These are phyloP conservation scores for Eupleurogrammus muticus DNA, from an alignment of 2,797 vertebrate species.

Conservation along the genomic window DNA sequence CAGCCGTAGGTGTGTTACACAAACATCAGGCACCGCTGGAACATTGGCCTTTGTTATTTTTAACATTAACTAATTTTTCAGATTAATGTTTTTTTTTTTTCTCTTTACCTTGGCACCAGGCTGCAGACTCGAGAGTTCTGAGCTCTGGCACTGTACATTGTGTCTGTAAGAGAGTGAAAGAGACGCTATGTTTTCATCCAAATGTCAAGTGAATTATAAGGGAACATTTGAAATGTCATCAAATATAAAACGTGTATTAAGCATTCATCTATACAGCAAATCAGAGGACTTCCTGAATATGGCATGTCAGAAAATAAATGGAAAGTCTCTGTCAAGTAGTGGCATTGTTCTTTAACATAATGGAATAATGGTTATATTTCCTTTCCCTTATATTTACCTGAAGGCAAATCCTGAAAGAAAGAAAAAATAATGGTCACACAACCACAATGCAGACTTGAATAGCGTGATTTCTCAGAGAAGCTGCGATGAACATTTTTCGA, in stretches of 20 bases:
- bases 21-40: slow-evolving; percentile 38
- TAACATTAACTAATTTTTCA: slow-evolving; percentile 65
- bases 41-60: slow-evolving; percentile 59
- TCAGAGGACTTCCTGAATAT: slow-evolving; percentile 6
- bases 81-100: slow-evolving; percentile 54
- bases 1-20: slow-evolving; percentile 39
- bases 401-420: background rate
- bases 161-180: slow-evolving; percentile 16
- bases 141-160: slow-evolving; percentile 15
- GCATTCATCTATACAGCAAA: slow-evolving; percentile 25
- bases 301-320: slow-evolving; percentile 7
- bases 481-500: background rate
- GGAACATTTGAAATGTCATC: slow-evolving; percentile 39
- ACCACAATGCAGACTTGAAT: background rate
- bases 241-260: slow-evolving; percentile 43
- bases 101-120: slow-evolving; percentile 54
- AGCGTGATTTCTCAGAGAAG: background rate
- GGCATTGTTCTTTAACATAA: slow-evolving; percentile 12
- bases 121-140: slow-evolving; percentile 27
- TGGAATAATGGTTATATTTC: slow-evolving; percentile 8
- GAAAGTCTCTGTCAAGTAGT: slow-evolving; percentile 5
- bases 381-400: slow-evolving; percentile 4
- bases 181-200: slow-evolving; percentile 43
- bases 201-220: slow-evolving; percentile 40
- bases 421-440: background rate